A percentile compares a stretch with the other conserved stretches of the same genome.
Conservation (phyloP, 1,140 invertebrate species). For the Anthonomus grandis region DNA sequence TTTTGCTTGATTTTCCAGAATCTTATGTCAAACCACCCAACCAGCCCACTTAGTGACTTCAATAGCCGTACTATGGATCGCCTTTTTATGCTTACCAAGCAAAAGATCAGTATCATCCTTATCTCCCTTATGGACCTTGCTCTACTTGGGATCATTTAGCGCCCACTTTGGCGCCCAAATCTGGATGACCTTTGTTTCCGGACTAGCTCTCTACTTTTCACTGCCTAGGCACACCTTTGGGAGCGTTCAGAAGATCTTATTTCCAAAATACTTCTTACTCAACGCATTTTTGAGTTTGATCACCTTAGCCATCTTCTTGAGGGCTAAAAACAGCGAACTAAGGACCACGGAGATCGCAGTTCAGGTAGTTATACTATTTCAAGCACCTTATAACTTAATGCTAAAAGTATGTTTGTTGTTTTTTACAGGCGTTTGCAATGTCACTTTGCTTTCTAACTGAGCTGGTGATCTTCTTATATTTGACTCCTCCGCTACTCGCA, state of each 20-base stretch:
- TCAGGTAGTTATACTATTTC: slow-evolving; percentile 34
- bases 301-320: slow-evolving; percentile 57
- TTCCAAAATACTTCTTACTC: slow-evolving; percentile 78
- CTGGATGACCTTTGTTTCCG: slow-evolving; percentile 87
- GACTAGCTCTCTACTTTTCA: slow-evolving; percentile 76
- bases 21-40: slow-evolving; percentile 66
- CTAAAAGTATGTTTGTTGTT: too few species aligned
- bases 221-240: slow-evolving; percentile 79
- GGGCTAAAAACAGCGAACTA: slow-evolving; percentile 33
- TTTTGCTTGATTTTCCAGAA: slow-evolving; percentile 52
- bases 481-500: slow-evolving; percentile 62
- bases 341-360: slow-evolving; percentile 30
- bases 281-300: slow-evolving; percentile 71
- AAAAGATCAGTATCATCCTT: slow-evolving; percentile 46
- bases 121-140: slow-evolving; percentile 53
- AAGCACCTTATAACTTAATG: too few species aligned
- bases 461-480: slow-evolving; percentile 63
- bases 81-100: slow-evolving; percentile 56
- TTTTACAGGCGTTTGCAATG: slow-evolving; percentile 62
- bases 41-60: slow-evolving; percentile 71
- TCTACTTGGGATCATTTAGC: slow-evolving; percentile 71
- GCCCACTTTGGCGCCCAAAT: slow-evolving; percentile 78
- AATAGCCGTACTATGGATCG: slow-evolving; percentile 59
- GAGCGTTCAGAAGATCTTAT: slow-evolving; percentile 77
- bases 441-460: slow-evolving; percentile 66